Base-by-base conservation (phyloP, 2,113 vertebrate genomes). In the Siphamia tubifer region DNA sequence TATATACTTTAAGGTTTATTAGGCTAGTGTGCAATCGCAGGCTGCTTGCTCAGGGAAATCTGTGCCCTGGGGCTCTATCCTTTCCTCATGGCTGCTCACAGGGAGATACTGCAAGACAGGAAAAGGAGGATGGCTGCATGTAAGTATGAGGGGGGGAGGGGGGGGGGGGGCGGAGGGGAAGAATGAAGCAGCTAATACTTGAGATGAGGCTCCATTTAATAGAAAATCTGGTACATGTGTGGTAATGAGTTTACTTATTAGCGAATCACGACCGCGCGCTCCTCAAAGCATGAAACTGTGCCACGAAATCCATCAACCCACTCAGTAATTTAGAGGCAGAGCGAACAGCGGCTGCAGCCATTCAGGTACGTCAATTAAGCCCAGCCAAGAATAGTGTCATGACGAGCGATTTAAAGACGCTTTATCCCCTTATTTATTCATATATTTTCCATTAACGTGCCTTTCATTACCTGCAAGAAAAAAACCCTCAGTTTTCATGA, bases 31-130 rank as follows among this genome's bases (percentile, higher is more conserved):
- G 82, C 71, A 79, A 79, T 79, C 32, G 44, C 73, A 84, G 39
- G 63, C 72, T 81, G 79, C 83, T 83, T 69, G 69, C 65, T 87
- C 74, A 82, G 82, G 73, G 67, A 89, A 90, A 87, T 65, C 35
- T 19, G 34, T 55, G 68, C 70, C 83, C 67, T 24, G 30, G 7
- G 79, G 88, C 87, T 68, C 70, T 21, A 67, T 82, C 73, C 67
- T 68, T 74, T 66, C 76, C 68, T 56, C 52, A 56, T 45, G 57
- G 74, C 69, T 73, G 66, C 72, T 67, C 47, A 49, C 52, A 16
- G 40, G 53, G 44, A 84, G 76, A 79, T 65, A 78, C 21, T 74
- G 44, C 48, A 72, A 61, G 47, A 60, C 58, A 80, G 45, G 52
- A 61, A 23, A 51, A 53, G 42, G 40, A 56, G 36, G 53, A 57